phyloP scores from a whole-genome alignment of 2,797 vertebrate species.

The Hippoglossus hippoglossus region DNA sequence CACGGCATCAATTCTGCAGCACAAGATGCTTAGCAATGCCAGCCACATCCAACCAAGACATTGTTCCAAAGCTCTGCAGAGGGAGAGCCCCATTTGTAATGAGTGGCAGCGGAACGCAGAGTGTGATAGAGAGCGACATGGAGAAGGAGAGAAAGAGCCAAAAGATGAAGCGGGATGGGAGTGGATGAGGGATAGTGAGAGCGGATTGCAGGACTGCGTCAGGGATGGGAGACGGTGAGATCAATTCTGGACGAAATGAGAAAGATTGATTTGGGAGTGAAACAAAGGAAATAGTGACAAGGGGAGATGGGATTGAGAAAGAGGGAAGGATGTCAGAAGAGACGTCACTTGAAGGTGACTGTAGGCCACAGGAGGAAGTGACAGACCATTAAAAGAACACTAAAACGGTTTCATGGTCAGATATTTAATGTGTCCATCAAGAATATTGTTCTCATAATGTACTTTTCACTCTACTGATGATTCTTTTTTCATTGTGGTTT shows the following conservation, averaged over 20 bases:
- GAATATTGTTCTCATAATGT: background rate
- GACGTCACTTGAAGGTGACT: conserved; percentile 37
- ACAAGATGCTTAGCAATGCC: conserved; percentile 62
- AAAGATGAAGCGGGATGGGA: conserved; percentile 38
- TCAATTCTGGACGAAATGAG: conserved; percentile 79
- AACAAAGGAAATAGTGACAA: conserved; percentile 71
- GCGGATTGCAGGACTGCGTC: conserved; percentile 58
- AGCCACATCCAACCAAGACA: conserved; percentile 74
- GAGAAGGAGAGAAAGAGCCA: conserved; percentile 32
- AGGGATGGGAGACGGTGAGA: conserved; percentile 73
- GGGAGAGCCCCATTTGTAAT: conserved; percentile 58
- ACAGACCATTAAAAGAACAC: conserved; percentile 10
- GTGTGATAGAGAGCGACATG: conserved; percentile 38
- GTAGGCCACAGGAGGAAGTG: conserved; percentile 22
- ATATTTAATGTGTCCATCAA: conserved; percentile 23
- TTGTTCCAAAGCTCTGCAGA: conserved; percentile 66
- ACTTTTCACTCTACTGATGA: background rate
- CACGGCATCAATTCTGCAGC: conserved; percentile 56
- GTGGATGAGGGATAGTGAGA: conserved; percentile 33
- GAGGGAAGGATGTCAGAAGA: conserved; percentile 35
- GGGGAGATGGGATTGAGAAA: conserved; percentile 13
- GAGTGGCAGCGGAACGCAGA: conserved; percentile 49
- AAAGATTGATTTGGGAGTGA: conserved; percentile 76
- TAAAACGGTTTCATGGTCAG: conserved; percentile 4
- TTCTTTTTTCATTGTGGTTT: background rate